Evolutionary conservation across 2,888 invertebrate genomes (phyloP).

Genomic region (Drosophila hamatofila): DNA sequence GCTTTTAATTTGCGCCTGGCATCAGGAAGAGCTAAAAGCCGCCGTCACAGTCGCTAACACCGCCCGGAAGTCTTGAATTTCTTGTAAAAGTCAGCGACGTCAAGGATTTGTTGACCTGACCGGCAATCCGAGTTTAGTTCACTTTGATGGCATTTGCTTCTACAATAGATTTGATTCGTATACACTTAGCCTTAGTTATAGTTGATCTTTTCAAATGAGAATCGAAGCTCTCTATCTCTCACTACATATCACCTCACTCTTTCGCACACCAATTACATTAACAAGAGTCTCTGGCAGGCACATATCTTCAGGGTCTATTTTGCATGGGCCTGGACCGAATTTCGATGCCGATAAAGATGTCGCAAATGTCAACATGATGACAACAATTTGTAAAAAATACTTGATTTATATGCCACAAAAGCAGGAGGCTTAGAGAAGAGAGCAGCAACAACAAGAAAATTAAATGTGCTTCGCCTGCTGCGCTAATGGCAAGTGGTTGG

Average conservation of each 20-base stretch:
- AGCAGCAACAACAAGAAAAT: slow-evolving; percentile 55
- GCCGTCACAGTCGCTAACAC: slow-evolving; percentile 28
- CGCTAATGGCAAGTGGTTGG: slow-evolving; percentile 57
- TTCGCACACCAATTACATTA: slow-evolving; percentile 51
- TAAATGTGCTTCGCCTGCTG: slow-evolving; percentile 67
- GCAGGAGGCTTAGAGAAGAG: slow-evolving; percentile 6
- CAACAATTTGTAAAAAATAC: slow-evolving; percentile 81
- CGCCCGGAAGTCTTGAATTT: slow-evolving; percentile 68
- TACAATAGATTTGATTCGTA: slow-evolving; percentile 22
- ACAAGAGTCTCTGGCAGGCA: slow-evolving; percentile 21
- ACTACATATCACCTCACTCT: not conserved
- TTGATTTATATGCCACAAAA: slow-evolving; percentile 72
- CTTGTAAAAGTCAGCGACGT: slow-evolving; percentile 51
- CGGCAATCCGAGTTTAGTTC: slow-evolving; percentile 1
- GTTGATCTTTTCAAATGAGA: slow-evolving; percentile 11
- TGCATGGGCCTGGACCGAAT: slow-evolving; percentile 44
- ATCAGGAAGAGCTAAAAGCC: slow-evolving; percentile 39
- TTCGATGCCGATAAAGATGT: slow-evolving; percentile 69
- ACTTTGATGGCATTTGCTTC: slow-evolving; percentile 11
- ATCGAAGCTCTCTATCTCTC: not conserved
- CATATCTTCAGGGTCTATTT: slow-evolving; percentile 27
- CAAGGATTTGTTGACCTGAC: slow-evolving; percentile 13
- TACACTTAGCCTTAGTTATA: slow-evolving; percentile 44
- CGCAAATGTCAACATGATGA: slow-evolving; percentile 80
- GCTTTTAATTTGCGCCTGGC: slow-evolving; percentile 57